phyloP scores from a whole-genome alignment of 2,113 vertebrate species.

The Gorsachius goisagi region DNA sequence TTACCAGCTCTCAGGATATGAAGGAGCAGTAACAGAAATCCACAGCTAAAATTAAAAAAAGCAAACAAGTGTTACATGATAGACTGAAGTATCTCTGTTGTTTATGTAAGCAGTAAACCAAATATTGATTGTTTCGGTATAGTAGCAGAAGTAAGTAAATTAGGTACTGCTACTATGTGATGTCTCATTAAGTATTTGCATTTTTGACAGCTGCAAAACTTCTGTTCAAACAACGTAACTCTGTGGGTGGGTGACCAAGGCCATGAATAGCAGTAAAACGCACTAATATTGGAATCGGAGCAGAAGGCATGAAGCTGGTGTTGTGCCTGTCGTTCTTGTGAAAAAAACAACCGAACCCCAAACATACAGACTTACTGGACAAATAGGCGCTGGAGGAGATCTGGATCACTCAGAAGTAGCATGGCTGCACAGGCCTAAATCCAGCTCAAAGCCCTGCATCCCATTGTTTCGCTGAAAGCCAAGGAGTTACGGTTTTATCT shows the following conservation, averaged over 20 bases:
- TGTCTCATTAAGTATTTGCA: conserved; percentile 15
- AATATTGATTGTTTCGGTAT: background rate
- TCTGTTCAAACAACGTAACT: background rate
- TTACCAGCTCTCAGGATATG: conserved; percentile 51
- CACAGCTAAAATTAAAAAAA: conserved; percentile 3
- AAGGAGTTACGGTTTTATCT: background rate
- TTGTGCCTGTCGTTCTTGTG: background rate
- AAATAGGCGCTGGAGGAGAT: accelerated
- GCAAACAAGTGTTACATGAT: background rate
- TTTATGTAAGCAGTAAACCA: background rate
- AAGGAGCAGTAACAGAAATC: conserved; percentile 54
- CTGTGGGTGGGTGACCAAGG: background rate
- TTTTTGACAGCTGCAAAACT: conserved; percentile 48
- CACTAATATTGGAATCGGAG: conserved; percentile 34
- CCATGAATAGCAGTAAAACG: background rate
- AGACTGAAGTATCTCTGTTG: background rate
- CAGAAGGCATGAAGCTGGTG: background rate
- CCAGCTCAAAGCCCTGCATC: background rate
- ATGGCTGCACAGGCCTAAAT: background rate
- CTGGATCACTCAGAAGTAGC: background rate
- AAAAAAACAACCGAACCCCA: background rate
- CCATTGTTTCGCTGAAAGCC: background rate
- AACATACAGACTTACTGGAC: accelerated
- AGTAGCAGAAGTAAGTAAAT: conserved; percentile 8
- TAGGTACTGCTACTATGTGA: background rate